Conservation (phyloP, 2,113 vertebrate genomes). For the Ia io region DNA sequence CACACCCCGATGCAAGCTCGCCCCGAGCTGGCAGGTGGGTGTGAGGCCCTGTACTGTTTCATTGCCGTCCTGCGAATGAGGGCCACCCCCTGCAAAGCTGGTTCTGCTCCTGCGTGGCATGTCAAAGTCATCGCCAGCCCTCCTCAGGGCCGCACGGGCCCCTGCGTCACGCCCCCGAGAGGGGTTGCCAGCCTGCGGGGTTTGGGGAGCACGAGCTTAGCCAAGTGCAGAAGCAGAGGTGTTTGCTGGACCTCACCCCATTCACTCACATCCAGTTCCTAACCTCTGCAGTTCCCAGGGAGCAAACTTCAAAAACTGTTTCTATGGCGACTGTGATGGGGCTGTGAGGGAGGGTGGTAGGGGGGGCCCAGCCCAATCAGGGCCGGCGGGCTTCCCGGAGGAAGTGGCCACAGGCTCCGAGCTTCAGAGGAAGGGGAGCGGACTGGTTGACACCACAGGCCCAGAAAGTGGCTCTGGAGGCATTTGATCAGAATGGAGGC, state of each 20-base stretch:
- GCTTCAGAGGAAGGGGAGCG: not conserved
- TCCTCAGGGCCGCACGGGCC: not conserved
- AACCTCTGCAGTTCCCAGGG: not conserved
- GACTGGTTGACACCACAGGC: fast-evolving
- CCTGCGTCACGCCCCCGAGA: not conserved
- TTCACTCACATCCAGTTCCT: not conserved
- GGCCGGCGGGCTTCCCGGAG: fast-evolving
- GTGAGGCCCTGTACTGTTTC: not conserved
- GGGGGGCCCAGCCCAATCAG: not conserved
- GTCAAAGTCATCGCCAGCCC: not conserved
- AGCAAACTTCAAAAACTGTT: not conserved
- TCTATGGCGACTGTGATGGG: fast-evolving
- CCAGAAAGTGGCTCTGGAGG: not conserved
- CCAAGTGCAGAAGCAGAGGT: not conserved
- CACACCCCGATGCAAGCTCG: fast-evolving
- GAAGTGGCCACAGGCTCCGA: not conserved
- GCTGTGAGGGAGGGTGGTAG: not conserved
- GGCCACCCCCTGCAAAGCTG: not conserved
- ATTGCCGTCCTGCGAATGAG: not conserved
- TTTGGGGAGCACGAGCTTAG: not conserved
- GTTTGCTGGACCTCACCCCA: not conserved
- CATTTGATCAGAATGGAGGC: not conserved
- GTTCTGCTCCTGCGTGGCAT: not conserved
- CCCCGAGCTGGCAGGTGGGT: not conserved
- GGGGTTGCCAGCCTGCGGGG: not conserved